Evolutionary conservation across 2,888 invertebrate species (phyloP), one percentile per base, ranked within the genome.

Genomic region (Apoderus coryli): DNA sequence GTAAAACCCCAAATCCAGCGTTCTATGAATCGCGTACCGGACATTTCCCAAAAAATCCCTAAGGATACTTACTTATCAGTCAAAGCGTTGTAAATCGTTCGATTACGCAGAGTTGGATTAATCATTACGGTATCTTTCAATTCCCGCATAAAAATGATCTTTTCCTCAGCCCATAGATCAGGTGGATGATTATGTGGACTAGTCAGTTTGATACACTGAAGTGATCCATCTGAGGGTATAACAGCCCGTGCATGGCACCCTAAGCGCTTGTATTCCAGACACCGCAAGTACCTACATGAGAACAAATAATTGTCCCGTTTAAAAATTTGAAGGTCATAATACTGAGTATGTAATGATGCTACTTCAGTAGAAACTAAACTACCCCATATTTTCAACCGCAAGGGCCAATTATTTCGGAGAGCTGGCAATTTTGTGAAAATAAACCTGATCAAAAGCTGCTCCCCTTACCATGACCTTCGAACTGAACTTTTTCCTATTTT

Each of bases 241-340:
- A 54, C 49, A 14, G 56, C 56, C 31, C 56, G 40, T 2, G 56
- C 56, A 29, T 53, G 55, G 28, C 56, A 56, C n/a, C 56, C 56
- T 23, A 53, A 41, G 27, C 56, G 42, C 42, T 55, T 56, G 34
- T 56, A 56, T 39, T 56, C 56, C 37, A 56, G 38, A 39, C 56
- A 56, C 24, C 56, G 44, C 13, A 56, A 42, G 37, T 56, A 56
- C 25, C 55, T 55, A n/a, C n/a, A n/a, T n/a, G n/a, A n/a, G n/a
- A n/a, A n/a, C n/a, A n/a, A n/a, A n/a, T n/a, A n/a, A n/a, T n/a
- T n/a, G n/a, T n/a, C n/a, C n/a, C n/a, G n/a, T n/a, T n/a, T n/a
- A n/a, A n/a, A n/a, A n/a, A n/a, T n/a, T n/a, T n/a, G n/a, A n/a
- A n/a, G n/a, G n/a, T n/a, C n/a, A n/a, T n/a, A n/a, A n/a, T n/a